Conservation (phyloP, 2,113 vertebrate species). For the Montifringilla adamsi region DNA sequence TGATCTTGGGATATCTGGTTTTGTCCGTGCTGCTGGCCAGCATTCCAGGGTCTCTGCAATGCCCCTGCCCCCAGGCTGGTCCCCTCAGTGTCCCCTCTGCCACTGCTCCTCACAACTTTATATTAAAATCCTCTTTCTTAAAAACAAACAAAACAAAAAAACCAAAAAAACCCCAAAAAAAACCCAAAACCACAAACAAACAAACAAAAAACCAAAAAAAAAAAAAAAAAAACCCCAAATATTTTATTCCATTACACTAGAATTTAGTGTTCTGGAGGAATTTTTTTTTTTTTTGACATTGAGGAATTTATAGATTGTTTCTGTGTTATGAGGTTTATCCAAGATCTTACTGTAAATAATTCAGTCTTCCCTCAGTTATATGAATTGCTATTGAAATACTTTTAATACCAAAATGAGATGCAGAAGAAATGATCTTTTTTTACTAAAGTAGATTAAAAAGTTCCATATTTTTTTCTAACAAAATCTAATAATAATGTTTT, state of each 20-base stretch:
- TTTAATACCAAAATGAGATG: conserved; percentile 22
- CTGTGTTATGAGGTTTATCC: conserved; percentile 11
- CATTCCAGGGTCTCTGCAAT: background rate
- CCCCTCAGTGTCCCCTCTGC: background rate
- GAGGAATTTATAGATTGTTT: background rate
- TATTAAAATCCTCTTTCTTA: background rate
- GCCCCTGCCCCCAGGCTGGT: background rate
- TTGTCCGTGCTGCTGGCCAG: background rate
- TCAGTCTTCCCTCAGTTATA: background rate
- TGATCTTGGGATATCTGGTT: background rate
- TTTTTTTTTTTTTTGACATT: background rate
- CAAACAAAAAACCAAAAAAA: too few relatives aligned
- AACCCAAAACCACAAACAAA: background rate
- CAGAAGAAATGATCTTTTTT: background rate
- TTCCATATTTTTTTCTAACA: background rate
- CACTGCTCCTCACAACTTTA: background rate
- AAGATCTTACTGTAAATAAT: conserved; percentile 17
- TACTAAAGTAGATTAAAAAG: conserved; percentile 9
- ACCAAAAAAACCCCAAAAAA: too few relatives aligned
- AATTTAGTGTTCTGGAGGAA: background rate
- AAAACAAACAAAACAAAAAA: background rate
- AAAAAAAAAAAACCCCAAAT: too few relatives aligned
- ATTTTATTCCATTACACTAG: background rate
- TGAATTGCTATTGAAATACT: conserved; percentile 7
- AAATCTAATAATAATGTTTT: background rate